Conservation (phyloP, 2,113 vertebrate genomes). For the Thermophis baileyi region DNA sequence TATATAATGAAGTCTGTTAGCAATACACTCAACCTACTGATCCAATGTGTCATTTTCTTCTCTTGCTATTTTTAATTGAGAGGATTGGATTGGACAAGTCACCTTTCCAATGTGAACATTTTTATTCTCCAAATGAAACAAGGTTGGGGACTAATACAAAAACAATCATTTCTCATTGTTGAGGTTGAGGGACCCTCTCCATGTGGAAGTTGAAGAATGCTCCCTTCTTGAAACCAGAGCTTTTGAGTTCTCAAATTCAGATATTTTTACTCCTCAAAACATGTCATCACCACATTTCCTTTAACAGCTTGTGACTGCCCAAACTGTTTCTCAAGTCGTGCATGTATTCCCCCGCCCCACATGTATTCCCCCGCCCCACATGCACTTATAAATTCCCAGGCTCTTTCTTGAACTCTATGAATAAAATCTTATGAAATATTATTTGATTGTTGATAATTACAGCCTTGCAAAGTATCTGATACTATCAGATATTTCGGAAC, state of each 20-base stretch:
- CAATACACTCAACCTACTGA: neutral
- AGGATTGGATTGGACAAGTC: neutral
- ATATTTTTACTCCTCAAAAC: neutral
- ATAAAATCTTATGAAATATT: neutral
- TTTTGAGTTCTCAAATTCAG: neutral
- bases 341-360: fast-evolving
- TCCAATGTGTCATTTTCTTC: neutral
- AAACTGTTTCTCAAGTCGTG: neutral
- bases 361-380: fast-evolving
- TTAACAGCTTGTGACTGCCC: neutral
- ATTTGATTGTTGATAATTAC: neutral
- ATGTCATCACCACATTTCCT: neutral
- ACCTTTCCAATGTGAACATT: neutral
- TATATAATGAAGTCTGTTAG: neutral
- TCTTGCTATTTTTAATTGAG: neutral
- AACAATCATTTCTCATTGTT: neutral
- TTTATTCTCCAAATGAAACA: neutral
- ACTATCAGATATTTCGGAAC: neutral
- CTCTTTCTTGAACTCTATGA: neutral
- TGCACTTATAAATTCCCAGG: neutral
- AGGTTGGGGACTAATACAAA: neutral
- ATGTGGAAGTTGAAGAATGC: neutral
- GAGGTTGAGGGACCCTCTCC: neutral
- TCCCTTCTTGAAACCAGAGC: neutral
- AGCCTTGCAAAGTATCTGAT: neutral